Percentiles rank a stretch among this genome's conserved stretches.
These are phyloP conservation scores for Molossus molossus DNA, from an alignment of 2,797 vertebrate genomes.

Conservation along the genomic window DNA sequence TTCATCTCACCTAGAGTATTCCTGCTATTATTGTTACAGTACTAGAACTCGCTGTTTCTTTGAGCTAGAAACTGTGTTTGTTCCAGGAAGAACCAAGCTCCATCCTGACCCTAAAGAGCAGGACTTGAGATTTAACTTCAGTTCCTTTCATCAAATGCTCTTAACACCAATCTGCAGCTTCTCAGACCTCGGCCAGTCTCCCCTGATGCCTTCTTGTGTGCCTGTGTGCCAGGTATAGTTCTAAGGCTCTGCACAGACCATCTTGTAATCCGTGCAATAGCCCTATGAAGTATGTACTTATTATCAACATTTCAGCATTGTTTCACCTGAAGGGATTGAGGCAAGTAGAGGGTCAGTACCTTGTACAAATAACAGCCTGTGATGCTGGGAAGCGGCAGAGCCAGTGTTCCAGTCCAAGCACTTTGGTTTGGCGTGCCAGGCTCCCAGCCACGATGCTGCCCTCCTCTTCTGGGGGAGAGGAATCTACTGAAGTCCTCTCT, in stretches of 20 bases:
- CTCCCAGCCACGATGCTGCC: neutral
- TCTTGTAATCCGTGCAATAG: neutral
- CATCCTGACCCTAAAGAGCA: neutral
- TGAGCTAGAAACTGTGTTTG: neutral
- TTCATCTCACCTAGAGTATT: neutral
- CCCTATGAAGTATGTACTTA: neutral
- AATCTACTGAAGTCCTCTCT: neutral
- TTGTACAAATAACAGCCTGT: neutral
- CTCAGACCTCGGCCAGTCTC: neutral
- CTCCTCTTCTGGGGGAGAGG: neutral
- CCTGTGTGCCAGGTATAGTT: neutral
- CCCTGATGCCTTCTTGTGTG: neutral
- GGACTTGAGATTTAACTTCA: neutral
- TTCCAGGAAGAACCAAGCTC: neutral
- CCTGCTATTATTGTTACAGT: neutral
- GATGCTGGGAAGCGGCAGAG: neutral
- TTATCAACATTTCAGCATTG: neutral
- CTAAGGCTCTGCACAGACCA: neutral
- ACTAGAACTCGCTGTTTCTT: neutral
- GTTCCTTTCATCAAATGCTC: neutral
- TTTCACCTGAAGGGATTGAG: neutral
- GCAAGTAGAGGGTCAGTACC: neutral
- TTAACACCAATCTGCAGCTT: neutral
- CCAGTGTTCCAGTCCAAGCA: neutral
- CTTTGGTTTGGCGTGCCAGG: too few relatives aligned